Conservation (phyloP, 1,140 invertebrate species). For the Ceratosolen fusciceps region DNA sequence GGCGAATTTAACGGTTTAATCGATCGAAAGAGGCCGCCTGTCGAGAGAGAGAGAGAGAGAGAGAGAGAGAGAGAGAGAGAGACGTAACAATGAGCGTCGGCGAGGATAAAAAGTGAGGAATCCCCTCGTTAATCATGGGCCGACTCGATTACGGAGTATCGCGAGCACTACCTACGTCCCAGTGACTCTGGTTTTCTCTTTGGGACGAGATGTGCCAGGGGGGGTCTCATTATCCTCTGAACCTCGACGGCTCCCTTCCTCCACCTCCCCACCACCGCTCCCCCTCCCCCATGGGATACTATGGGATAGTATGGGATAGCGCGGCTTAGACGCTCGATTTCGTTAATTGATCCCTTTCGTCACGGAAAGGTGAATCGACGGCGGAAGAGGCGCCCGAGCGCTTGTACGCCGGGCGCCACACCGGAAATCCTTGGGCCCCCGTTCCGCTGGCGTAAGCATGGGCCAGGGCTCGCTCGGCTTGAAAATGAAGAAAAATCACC, state of each 20-base stretch:
- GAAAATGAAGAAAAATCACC: background rate
- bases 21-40: background rate
- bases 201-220: background rate
- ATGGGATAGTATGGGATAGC: too few relatives aligned
- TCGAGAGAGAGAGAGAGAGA: background rate
- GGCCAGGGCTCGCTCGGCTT: background rate
- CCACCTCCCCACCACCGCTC: too few relatives aligned
- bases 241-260: too few relatives aligned
- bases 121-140: background rate
- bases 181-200: background rate
- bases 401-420: background rate
- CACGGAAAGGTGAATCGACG: conserved; percentile 6
- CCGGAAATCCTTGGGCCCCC: conserved; percentile 25
- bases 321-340: background rate
- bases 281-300: too few relatives aligned
- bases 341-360: conserved; percentile 20
- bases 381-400: background rate
- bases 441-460: too few relatives aligned
- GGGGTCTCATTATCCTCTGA: too few relatives aligned
- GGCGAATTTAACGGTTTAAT: too few relatives aligned
- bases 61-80: background rate
- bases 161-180: background rate
- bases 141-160: background rate
- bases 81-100: too few relatives aligned
- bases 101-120: background rate